Evolutionary conservation across 2,888 invertebrate species (phyloP).

Genomic region (Netelia melanura): DNA sequence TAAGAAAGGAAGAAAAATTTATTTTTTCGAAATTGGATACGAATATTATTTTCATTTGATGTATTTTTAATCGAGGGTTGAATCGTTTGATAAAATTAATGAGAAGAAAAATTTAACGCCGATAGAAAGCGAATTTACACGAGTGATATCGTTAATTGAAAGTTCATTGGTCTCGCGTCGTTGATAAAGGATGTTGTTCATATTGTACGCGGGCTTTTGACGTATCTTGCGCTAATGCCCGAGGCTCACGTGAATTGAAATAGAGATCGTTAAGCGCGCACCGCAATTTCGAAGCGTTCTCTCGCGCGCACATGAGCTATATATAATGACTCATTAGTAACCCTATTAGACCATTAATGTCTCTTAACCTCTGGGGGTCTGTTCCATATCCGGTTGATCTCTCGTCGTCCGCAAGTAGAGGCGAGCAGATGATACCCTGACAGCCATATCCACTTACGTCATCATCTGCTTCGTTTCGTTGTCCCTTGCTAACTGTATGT

Average conservation of each 20-base stretch:
- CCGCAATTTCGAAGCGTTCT: constrained; percentile 59
- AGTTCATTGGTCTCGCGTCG: constrained; percentile 14
- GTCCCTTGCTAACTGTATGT: background rate
- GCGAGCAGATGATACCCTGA: constrained; percentile 69
- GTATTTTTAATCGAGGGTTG: too few relatives aligned
- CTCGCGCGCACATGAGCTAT: constrained; percentile 62
- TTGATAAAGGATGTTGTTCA: constrained; percentile 8
- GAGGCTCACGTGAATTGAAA: constrained; percentile 25
- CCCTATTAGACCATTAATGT: constrained; percentile 77
- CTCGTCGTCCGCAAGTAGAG: constrained; percentile 39
- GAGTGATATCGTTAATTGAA: background rate
- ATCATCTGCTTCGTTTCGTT: constrained; percentile 22
- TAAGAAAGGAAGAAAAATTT: too few relatives aligned
- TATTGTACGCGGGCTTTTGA: background rate
- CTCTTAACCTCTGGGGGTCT: constrained; percentile 80
- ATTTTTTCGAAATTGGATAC: too few relatives aligned
- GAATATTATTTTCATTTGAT: too few relatives aligned
- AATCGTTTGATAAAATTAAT: too few relatives aligned
- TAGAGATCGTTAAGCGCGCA: constrained; percentile 55
- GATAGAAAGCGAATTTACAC: too few relatives aligned
- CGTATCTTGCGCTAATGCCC: background rate
- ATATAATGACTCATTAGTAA: constrained; percentile 79
- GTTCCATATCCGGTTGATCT: constrained; percentile 79
- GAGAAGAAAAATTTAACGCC: too few relatives aligned
- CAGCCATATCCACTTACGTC: constrained; percentile 33